Base-by-base conservation (phyloP, 2,888 invertebrate genomes). In the Trichogramma dendrolimi region DNA sequence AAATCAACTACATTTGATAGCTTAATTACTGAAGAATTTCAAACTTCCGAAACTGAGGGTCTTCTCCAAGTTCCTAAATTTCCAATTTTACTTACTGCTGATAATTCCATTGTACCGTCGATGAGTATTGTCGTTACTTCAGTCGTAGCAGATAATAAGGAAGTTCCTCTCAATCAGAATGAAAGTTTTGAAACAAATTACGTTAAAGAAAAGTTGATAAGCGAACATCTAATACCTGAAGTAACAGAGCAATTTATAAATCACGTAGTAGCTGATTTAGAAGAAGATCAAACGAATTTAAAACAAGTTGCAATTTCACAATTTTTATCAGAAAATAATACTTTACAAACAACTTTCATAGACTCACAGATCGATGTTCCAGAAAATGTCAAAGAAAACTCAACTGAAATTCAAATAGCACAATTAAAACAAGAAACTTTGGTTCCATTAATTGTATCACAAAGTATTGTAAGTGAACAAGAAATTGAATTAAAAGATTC, bases 1-100 rank as follows among this genome's bases (percentile, higher is more conserved):
- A 81, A 82, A 62, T 84, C 84, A 67, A 78, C 83, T 53, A 80
- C 83, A 47, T 75, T 82, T 60, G 83, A 84, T 72, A 83, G 85
- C 71, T 65, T 87, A 42, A 72, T 83, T 40, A 79, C 82, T 49
- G 82, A 81, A 51, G 83, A 86, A 70, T 81, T 83, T 11, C 78
- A 83, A 65, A 73, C 73, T 40, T 83, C 81, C 64, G 88, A 89
- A 80, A 82, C 81, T 65, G 88, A 88, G 81, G 78, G 73, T 54
- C 71, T 68, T 14, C 69, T 78, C 1, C 41, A 50, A 6, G 68
- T 71, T 54, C 81, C 82, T 43, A 83, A 81, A 75, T 72, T 79
- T 27, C 76, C 76, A 5, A 62, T 66, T 0, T 65, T 70, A 69
- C 71, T 68, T 10, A 59, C 64, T 47, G 77, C 75, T 51, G 74